Evolutionary conservation across 2,888 invertebrate species (phyloP), one percentile per base, ranked within the genome.

Genomic region (Dasysyrphus albostriatus): DNA sequence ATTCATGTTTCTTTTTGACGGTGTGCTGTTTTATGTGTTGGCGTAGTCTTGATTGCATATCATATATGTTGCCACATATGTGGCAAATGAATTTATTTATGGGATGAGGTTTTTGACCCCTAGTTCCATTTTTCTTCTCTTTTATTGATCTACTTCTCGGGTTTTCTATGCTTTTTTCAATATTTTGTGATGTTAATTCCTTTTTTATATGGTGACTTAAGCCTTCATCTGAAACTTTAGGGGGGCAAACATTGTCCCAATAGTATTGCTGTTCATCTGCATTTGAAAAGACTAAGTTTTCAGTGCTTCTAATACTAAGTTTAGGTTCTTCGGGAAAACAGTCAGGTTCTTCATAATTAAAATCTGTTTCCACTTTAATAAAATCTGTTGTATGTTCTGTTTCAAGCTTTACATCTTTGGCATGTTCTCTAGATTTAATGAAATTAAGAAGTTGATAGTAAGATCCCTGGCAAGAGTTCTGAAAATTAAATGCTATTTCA

Each of bases 31-130:
- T 91, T 75, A 92, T 92, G 87, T 93, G 93, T 65, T 91, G 91
- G 51, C 91, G 92, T 0, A 93, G 90, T 3, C 92, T 91, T 24
- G 92, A 92, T 81, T 91, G 91, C 5, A 91, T 91, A 29, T 91
- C 91, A 83, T 93, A 93, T 67, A 90, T 90, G 69, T 93, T 93
- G 14, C 92, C 93, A 70, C 93, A 93, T 24, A 92, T 90, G 78
- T 93, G 92, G 80, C 93, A 93, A 8, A 92, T 91, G 34, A 90
- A 90, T 16, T 88, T 90, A 3, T 51, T 44, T 16, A 7, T 34
- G 1, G 58, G 59, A 44, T 76, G 12, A n/a, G 73, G 16, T 69
- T 58, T 76, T 4, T n/a, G 47, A 4, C 65, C 65, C 10, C 32
- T 5, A 9, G 9, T n/a, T 12, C 14, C 44, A 32, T n/a, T 10